These are phyloP conservation scores for Clistopyga incitator DNA, from an alignment of 2,888 invertebrate genomes.

Conservation along the genomic window DNA sequence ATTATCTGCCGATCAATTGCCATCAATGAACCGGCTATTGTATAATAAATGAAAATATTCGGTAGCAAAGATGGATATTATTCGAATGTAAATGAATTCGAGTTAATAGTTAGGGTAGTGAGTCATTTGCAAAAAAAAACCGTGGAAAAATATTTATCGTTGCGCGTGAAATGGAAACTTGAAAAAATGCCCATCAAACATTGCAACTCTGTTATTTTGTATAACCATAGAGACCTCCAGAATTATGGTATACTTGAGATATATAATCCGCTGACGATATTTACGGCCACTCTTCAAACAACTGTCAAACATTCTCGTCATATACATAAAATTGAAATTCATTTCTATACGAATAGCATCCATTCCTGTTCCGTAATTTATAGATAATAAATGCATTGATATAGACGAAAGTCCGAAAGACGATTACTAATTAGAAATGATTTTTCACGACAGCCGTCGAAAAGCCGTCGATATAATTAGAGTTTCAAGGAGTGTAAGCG, in stretches of 20 bases:
- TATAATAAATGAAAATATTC: not conserved
- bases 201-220: too few species aligned
- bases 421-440: not conserved
- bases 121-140: too few species aligned
- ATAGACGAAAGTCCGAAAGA: not conserved
- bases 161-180: too few species aligned
- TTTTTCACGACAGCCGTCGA: constrained; percentile 27
- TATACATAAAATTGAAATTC: too few species aligned
- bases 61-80: not conserved
- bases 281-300: too few species aligned
- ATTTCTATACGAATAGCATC: not conserved
- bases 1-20: constrained; percentile 3
- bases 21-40: constrained; percentile 1
- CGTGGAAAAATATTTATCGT: too few species aligned
- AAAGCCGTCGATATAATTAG: constrained; percentile 13
- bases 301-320: too few species aligned
- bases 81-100: not conserved
- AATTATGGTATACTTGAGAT: too few species aligned
- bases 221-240: too few species aligned
- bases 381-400: not conserved
- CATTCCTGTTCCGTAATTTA: not conserved
- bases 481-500: constrained; percentile 6
- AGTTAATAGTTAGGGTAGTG: not conserved
- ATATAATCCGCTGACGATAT: too few species aligned
- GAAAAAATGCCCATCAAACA: too few species aligned